These are phyloP conservation scores for Yponomeuta sedellus DNA, from an alignment of 2,888 invertebrate species.

Conservation along the genomic window DNA sequence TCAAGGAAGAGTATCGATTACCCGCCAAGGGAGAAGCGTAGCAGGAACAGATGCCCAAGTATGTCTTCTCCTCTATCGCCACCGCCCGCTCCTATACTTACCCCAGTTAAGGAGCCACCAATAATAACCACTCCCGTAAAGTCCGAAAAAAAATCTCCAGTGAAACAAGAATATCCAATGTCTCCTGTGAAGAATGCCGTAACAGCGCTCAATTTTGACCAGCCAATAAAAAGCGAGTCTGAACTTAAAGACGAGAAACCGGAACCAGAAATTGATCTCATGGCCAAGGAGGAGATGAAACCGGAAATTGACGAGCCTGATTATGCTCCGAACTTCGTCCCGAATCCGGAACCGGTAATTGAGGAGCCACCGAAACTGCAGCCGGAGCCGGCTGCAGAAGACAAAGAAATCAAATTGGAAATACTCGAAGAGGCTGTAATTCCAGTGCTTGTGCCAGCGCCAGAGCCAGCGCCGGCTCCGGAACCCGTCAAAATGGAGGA, in stretches of 20 bases:
- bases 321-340: not conserved
- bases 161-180: slow-evolving; percentile 56
- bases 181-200: slow-evolving; percentile 49
- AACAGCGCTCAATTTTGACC: slow-evolving; percentile 48
- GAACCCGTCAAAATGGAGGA: not conserved
- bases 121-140: slow-evolving; percentile 36
- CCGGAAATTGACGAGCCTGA: slow-evolving; percentile 58
- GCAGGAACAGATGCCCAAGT: slow-evolving; percentile 59
- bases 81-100: slow-evolving; percentile 40
- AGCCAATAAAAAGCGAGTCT: slow-evolving; percentile 46
- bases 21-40: slow-evolving; percentile 62
- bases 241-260: slow-evolving; percentile 43
- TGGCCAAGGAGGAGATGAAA: slow-evolving; percentile 65
- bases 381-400: not conserved
- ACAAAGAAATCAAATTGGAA: slow-evolving; percentile 25
- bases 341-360: not conserved
- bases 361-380: slow-evolving; percentile 10
- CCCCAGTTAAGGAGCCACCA: slow-evolving; percentile 47
- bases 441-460: not conserved
- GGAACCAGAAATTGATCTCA: slow-evolving; percentile 56
- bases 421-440: slow-evolving; percentile 18
- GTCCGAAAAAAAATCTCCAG: slow-evolving; percentile 55
- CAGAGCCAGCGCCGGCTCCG: not conserved
- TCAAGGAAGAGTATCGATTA: slow-evolving; percentile 58
- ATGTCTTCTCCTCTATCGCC: slow-evolving; percentile 46